Percentiles rank a stretch among this genome's conserved stretches.
phyloP scores from a whole-genome alignment of 2,797 vertebrate genomes.

The Acrossocheilus fasciatus region DNA sequence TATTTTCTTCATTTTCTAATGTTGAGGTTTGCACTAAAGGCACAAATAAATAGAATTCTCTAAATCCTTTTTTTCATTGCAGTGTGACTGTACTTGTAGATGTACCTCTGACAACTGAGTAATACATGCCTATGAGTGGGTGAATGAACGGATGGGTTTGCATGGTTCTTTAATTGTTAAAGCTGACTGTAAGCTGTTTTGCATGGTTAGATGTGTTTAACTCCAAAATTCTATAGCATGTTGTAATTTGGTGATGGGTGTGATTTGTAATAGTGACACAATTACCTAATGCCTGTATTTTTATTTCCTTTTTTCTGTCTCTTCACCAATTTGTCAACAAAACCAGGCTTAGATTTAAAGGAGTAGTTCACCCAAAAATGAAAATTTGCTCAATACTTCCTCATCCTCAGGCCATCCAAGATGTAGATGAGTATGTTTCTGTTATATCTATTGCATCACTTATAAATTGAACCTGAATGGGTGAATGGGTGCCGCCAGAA shows the following conservation, averaged over 20 bases:
- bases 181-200: neutral
- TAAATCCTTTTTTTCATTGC: constrained; percentile 57
- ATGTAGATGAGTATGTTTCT: neutral
- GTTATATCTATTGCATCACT: neutral
- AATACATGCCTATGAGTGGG: too few relatives aligned
- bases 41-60: constrained; percentile 55
- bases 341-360: neutral
- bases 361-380: neutral
- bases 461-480: too few relatives aligned
- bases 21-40: constrained; percentile 77
- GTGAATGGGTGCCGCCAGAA: too few relatives aligned
- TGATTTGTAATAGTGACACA: constrained; percentile 16
- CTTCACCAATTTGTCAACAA: neutral
- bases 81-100: constrained; percentile 7
- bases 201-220: constrained; percentile 11
- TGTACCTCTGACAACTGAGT: neutral
- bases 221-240: constrained; percentile 14
- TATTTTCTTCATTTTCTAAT: constrained; percentile 71
- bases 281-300: neutral
- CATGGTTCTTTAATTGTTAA: neutral
- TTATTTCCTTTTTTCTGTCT: constrained; percentile 1
- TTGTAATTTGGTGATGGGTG: constrained; percentile 47
- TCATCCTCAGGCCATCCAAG: too few relatives aligned
- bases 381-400: neutral
- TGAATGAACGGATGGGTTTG: neutral